Percentiles rank a stretch among this genome's conserved stretches.
These are phyloP conservation scores for Xiphophorus maculatus DNA, from an alignment of 2,113 vertebrate species.

Conservation along the genomic window DNA sequence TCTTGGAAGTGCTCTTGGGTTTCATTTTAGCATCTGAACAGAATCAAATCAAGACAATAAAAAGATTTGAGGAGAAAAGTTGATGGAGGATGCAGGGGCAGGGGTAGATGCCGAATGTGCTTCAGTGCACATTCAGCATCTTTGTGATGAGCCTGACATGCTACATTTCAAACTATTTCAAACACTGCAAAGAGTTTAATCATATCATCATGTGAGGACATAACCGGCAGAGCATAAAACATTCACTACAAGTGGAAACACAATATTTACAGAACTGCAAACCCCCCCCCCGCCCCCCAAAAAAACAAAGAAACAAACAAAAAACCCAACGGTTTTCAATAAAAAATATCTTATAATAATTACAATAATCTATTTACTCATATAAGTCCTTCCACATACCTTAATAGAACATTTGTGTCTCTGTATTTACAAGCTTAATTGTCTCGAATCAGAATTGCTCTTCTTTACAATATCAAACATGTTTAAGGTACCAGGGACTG, in stretches of 20 bases:
- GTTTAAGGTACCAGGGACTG: conserved; percentile 82
- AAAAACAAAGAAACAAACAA: too few relatives aligned
- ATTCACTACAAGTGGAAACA: conserved; percentile 79
- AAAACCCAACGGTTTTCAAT: conserved; percentile 84
- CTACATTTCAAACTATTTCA: conserved; percentile 69
- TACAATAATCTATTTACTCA: conserved; percentile 99
- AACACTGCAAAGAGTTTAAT: conserved; percentile 69
- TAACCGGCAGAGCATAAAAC: conserved; percentile 76
- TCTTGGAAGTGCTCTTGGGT: conserved; percentile 37
- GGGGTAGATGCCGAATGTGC: neutral
- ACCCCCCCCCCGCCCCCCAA: too few relatives aligned
- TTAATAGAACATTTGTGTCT: conserved; percentile 96
- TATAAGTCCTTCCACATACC: conserved; percentile 93
- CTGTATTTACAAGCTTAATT: conserved; percentile 96
- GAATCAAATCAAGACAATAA: conserved; percentile 30
- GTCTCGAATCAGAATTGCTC: conserved; percentile 84
- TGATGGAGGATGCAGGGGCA: conserved; percentile 22
- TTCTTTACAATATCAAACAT: conserved; percentile 97
- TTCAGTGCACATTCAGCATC: conserved; percentile 70
- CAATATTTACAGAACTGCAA: conserved; percentile 95
- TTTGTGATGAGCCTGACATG: conserved; percentile 71
- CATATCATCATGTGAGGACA: conserved; percentile 70
- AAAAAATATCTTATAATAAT: conserved; percentile 99
- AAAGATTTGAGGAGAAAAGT: conserved; percentile 41
- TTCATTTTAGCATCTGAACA: conserved; percentile 37